Percentiles rank a stretch among this genome's conserved stretches.
phyloP scores from a whole-genome alignment of 2,113 vertebrate genomes.

The Paraplagusia blochii region DNA sequence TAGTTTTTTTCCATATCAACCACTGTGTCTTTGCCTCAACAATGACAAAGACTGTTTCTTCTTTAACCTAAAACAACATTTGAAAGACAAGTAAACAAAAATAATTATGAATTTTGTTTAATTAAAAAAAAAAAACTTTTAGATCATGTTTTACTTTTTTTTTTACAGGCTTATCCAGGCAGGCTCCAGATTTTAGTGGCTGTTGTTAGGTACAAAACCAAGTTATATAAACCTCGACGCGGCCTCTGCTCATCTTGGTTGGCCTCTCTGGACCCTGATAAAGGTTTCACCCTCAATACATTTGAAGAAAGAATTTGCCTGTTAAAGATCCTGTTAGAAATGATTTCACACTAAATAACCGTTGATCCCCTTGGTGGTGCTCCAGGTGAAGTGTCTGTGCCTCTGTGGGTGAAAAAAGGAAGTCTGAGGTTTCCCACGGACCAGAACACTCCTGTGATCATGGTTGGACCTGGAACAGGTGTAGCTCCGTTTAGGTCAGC shows the following conservation, averaged over 20 bases:
- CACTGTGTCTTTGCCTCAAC: no score
- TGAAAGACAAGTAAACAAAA: no score
- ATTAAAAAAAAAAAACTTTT: no score
- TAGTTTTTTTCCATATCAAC: no score
- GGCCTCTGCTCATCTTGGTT: conserved; percentile 95
- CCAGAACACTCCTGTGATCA: conserved; percentile 75
- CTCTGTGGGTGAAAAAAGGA: conserved; percentile 90
- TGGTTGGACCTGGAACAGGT: conserved; percentile 95
- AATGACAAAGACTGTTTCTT: no score
- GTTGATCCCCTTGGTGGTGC: neutral
- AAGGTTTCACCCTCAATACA: conserved; percentile 61
- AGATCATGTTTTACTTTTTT: neutral
- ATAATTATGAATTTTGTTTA: no score
- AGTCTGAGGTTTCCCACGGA: conserved; percentile 81
- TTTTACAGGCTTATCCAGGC: conserved; percentile 76
- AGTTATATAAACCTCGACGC: conserved; percentile 77
- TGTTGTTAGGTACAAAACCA: conserved; percentile 87
- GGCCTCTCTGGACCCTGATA: conserved; percentile 82
- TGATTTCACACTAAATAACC: no score
- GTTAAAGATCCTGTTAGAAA: neutral
- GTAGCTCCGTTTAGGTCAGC: conserved; percentile 92
- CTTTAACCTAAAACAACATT: no score
- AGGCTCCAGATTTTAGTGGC: conserved; percentile 89
- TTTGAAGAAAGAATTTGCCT: neutral
- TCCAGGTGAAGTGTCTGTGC: conserved; percentile 78